A percentile compares a stretch with the other conserved stretches of the same genome.
These are phyloP conservation scores for Capromys pilorides DNA, from an alignment of 2,797 vertebrate genomes.

Conservation along the genomic window DNA sequence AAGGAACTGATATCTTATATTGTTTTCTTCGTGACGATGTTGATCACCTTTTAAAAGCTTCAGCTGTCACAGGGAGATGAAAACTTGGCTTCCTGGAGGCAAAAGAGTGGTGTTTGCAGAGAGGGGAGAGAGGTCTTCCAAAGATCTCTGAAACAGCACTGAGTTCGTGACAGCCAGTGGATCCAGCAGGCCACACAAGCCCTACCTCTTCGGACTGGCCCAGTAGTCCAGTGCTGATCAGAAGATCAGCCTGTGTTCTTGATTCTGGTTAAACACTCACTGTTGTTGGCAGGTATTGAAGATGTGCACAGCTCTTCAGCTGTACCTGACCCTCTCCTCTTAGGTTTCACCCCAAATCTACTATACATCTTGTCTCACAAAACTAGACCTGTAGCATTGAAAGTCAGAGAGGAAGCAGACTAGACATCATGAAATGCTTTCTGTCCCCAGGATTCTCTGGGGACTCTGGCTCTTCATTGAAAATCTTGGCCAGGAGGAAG, in stretches of 20 bases:
- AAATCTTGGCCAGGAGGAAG: constrained; percentile 31
- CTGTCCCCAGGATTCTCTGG: constrained; percentile 8
- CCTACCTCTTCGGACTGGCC: background rate
- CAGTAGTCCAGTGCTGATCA: rapidly evolving
- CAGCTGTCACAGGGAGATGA: background rate
- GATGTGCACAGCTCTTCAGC: background rate
- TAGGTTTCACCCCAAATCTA: background rate
- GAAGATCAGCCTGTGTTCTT: no score
- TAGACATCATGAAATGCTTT: constrained; percentile 56
- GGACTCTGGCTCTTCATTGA: background rate
- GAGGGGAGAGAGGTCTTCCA: background rate
- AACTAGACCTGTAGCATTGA: constrained; percentile 35
- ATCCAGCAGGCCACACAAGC: background rate
- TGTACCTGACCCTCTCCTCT: background rate
- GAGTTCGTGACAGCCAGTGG: background rate
- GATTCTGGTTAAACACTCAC: background rate
- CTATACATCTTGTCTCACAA: constrained; percentile 45
- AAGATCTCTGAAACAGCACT: background rate
- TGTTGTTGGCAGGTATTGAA: background rate
- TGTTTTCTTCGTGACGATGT: background rate
- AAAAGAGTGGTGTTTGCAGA: background rate
- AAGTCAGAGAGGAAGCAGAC: constrained; percentile 57
- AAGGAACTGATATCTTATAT: background rate
- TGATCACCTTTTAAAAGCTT: background rate
- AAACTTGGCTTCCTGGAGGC: background rate